Percentiles rank a stretch among this genome's conserved stretches.
Evolutionary conservation across 2,797 vertebrate genomes (phyloP).

Genomic region (Pelodytes ibericus): DNA sequence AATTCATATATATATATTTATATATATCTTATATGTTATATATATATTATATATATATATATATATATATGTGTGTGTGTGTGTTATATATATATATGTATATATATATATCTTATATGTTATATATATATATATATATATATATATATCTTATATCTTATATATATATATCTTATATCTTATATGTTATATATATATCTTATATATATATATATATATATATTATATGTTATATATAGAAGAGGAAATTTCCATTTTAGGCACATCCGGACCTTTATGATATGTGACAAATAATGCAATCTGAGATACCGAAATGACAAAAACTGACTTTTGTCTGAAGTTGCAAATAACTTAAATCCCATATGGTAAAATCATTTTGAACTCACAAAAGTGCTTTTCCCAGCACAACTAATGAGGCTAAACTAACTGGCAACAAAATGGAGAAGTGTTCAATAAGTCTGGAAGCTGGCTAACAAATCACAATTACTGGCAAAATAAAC

Average conservation of each 20-base stretch:
- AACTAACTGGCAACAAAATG: background rate
- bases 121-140: too few species aligned
- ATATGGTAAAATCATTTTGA: conserved; percentile 16
- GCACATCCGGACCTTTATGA: conserved; percentile 26
- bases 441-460: conserved; percentile 20
- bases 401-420: conserved; percentile 19
- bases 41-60: background rate
- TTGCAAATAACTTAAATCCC: conserved; percentile 17
- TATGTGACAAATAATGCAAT: conserved; percentile 24
- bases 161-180: too few species aligned
- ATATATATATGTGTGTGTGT: background rate
- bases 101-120: too few species aligned
- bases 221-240: too few species aligned
- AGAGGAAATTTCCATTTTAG: conserved; percentile 42
- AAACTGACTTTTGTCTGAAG: conserved; percentile 26
- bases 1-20: too few species aligned
- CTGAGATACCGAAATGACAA: conserved; percentile 47
- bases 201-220: too few species aligned
- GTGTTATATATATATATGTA: too few species aligned
- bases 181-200: background rate
- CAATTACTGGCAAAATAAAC: conserved; percentile 50
- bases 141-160: too few species aligned
- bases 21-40: background rate
- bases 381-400: background rate
- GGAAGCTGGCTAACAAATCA: conserved; percentile 35